phyloP scores from a whole-genome alignment of 2,113 vertebrate genomes.

The Mellivora capensis region DNA sequence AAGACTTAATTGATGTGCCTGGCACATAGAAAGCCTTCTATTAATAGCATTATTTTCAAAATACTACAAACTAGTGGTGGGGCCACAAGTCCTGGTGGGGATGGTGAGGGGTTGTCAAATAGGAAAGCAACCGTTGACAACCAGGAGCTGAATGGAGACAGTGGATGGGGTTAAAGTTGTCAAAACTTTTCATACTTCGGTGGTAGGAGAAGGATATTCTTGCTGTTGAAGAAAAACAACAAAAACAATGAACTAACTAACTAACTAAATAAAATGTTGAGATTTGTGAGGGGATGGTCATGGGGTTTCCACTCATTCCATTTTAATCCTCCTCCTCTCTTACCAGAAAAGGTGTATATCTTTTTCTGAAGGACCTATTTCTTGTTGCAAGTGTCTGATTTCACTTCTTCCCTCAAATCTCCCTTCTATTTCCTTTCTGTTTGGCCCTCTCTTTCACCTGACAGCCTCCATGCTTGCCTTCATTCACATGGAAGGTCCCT shows the following conservation, averaged over 20 bases:
- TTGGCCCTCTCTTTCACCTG: neutral
- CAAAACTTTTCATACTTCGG: neutral
- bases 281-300: neutral
- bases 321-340: neutral
- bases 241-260: neutral
- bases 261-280: neutral
- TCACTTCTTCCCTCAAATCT: neutral
- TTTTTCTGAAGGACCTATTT: neutral
- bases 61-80: neutral
- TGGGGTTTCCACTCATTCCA: neutral
- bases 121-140: neutral
- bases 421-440: neutral
- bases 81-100: neutral
- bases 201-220: neutral
- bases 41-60: neutral
- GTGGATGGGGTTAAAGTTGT: accelerated
- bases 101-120: neutral
- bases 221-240: neutral
- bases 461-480: neutral
- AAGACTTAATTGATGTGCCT: neutral
- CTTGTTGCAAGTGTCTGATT: neutral
- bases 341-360: neutral
- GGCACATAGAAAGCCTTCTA: neutral
- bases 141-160: neutral
- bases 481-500: neutral